A percentile compares a stretch with the other conserved stretches of the same genome.
Evolutionary conservation across 2,113 vertebrate genomes (phyloP).

Genomic region (Myanophis thanlyinensis): DNA sequence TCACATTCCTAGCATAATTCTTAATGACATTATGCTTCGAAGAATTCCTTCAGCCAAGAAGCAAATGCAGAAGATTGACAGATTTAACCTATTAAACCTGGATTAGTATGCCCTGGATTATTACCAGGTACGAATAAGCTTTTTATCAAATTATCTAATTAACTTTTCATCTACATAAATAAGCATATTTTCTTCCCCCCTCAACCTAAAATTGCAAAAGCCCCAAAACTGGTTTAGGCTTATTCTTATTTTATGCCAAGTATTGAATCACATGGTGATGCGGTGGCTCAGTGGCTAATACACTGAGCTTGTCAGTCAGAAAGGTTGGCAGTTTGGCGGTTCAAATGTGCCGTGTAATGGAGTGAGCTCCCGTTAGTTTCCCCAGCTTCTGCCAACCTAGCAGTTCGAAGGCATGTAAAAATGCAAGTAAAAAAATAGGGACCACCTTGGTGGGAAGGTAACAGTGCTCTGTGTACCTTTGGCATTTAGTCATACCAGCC

Average conservation of each 20-base stretch:
- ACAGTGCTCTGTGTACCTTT: too few species aligned
- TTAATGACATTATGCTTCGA: constrained; percentile 6
- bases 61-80: constrained; percentile 7
- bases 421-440: too few species aligned
- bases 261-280: too few species aligned
- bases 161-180: constrained; percentile 1
- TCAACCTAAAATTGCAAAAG: not conserved
- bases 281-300: too few species aligned
- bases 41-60: constrained; percentile 1
- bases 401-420: too few species aligned
- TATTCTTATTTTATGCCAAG: not conserved
- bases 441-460: too few species aligned
- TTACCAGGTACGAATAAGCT: not conserved
- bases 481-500: too few species aligned
- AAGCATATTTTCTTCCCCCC: not conserved
- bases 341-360: too few species aligned
- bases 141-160: constrained; percentile 5
- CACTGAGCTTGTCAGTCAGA: too few species aligned
- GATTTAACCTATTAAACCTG: not conserved
- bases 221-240: not conserved
- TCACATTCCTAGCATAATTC: constrained; percentile 8
- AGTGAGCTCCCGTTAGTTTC: too few species aligned
- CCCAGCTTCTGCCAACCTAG: too few species aligned
- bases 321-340: too few species aligned
- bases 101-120: not conserved